phyloP scores from a whole-genome alignment of 2,888 invertebrate genomes.

The Bombyx huttoni region DNA sequence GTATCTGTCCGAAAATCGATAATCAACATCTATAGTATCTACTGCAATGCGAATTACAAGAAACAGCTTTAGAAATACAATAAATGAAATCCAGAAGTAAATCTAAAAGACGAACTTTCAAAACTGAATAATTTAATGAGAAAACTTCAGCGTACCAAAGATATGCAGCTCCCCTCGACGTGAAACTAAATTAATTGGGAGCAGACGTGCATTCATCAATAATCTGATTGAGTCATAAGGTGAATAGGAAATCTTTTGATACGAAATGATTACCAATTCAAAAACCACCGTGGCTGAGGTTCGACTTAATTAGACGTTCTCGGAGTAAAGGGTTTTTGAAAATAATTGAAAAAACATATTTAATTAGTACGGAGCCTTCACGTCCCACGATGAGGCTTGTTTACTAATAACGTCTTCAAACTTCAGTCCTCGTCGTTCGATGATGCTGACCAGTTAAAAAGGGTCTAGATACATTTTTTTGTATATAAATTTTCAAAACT shows the following conservation, averaged over 20 bases:
- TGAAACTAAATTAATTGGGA: constrained; percentile 8
- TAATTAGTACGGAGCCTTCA: constrained; percentile 7
- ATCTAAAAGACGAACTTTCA: background rate
- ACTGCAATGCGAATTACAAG: background rate
- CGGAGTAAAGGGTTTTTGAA: constrained; percentile 15
- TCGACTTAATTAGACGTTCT: constrained; percentile 57
- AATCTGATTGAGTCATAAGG: constrained; percentile 13
- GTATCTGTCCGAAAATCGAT: no score
- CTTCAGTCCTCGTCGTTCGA: background rate
- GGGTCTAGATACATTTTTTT: no score
- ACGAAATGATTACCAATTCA: constrained; percentile 64
- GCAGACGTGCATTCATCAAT: constrained; percentile 10
- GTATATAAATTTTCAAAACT: no score
- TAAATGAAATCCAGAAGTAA: background rate
- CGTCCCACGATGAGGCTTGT: constrained; percentile 7
- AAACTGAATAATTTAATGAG: constrained; percentile 3
- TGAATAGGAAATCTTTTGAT: constrained; percentile 43
- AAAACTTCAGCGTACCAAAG: constrained; percentile 2
- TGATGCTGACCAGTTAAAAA: no score
- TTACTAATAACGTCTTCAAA: constrained; percentile 1
- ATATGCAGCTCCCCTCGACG: constrained; percentile 1
- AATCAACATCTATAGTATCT: background rate
- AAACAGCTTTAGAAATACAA: background rate
- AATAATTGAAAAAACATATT: constrained; percentile 9
- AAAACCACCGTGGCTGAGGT: constrained; percentile 35